phyloP scores from a whole-genome alignment of 2,888 invertebrate species.

The Tigriopus californicus region DNA sequence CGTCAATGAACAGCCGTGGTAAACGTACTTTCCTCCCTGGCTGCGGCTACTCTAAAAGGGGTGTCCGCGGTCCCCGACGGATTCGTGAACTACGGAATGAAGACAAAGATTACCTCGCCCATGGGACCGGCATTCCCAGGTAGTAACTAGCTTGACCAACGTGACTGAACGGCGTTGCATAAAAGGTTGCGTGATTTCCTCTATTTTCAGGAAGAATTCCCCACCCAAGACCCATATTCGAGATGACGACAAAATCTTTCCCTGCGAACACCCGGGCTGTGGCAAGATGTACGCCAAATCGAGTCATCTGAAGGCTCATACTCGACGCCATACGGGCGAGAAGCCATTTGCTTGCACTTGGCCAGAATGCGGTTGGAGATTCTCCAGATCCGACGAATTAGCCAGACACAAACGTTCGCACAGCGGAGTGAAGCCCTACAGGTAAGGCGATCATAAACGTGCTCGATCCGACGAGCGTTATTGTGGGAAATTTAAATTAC shows the following conservation, averaged over 20 bases:
- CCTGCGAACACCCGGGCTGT: slow-evolving; percentile 48
- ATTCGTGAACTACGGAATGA: background rate
- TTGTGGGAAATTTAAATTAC: no score
- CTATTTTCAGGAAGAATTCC: slow-evolving; percentile 9
- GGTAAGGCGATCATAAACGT: slow-evolving; percentile 2
- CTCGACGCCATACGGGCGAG: slow-evolving; percentile 31
- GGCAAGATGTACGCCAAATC: slow-evolving; percentile 68
- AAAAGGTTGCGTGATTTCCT: background rate
- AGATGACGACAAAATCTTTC: slow-evolving; percentile 36
- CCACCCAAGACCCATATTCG: slow-evolving; percentile 15
- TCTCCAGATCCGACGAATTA: slow-evolving; percentile 81
- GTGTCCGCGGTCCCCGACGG: background rate
- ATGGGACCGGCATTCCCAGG: slow-evolving; percentile 16
- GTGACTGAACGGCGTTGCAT: background rate
- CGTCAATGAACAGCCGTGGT: background rate
- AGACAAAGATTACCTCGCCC: slow-evolving; percentile 13
- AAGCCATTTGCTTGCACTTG: slow-evolving; percentile 35
- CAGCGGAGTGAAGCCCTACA: slow-evolving; percentile 77
- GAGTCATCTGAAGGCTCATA: slow-evolving; percentile 69
- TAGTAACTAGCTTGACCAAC: background rate
- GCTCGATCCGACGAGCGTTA: no score
- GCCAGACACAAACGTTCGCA: slow-evolving; percentile 83
- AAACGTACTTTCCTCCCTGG: background rate
- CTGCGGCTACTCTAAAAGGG: background rate
- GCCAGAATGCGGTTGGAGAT: slow-evolving; percentile 69